Evolutionary conservation across 2,113 vertebrate species (phyloP).

Genomic region (Bubo blakistoni): DNA sequence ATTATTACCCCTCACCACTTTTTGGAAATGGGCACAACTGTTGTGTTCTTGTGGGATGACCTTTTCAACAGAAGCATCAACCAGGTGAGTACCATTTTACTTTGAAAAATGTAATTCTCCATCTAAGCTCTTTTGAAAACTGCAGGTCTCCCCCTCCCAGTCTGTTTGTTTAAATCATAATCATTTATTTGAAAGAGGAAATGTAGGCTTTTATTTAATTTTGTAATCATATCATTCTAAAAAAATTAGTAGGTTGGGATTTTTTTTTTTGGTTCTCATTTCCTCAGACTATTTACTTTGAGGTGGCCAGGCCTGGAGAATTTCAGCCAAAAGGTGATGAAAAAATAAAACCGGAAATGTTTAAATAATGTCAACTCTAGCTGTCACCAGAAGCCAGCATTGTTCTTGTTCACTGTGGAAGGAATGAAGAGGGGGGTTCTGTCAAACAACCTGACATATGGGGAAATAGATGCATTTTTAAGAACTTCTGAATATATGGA

Average conservation of each 20-base stretch:
- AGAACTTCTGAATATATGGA: not conserved
- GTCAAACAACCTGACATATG: not conserved
- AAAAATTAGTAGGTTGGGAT: not conserved
- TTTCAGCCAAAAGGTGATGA: constrained; percentile 25
- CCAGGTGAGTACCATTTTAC: not conserved
- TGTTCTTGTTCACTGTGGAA: not conserved
- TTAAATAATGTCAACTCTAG: not conserved
- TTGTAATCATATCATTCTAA: not conserved
- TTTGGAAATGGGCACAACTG: not conserved
- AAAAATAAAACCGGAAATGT: not conserved
- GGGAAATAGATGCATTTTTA: not conserved
- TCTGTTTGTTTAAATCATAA: constrained; percentile 22
- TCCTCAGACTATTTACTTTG: constrained; percentile 16
- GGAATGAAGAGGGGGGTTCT: not conserved
- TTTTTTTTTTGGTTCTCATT: not conserved
- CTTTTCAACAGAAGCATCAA: not conserved
- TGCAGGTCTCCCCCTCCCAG: not conserved
- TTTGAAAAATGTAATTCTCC: not conserved
- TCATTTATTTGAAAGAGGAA: constrained; percentile 11
- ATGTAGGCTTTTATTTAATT: not conserved
- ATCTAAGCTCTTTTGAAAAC: not conserved
- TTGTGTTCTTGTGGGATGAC: not conserved
- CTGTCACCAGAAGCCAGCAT: not conserved
- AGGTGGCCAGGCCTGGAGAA: not conserved
- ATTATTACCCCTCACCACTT: not conserved